Evolutionary conservation across 2,797 vertebrate species (phyloP).

Genomic region (Sebastes oblongus): DNA sequence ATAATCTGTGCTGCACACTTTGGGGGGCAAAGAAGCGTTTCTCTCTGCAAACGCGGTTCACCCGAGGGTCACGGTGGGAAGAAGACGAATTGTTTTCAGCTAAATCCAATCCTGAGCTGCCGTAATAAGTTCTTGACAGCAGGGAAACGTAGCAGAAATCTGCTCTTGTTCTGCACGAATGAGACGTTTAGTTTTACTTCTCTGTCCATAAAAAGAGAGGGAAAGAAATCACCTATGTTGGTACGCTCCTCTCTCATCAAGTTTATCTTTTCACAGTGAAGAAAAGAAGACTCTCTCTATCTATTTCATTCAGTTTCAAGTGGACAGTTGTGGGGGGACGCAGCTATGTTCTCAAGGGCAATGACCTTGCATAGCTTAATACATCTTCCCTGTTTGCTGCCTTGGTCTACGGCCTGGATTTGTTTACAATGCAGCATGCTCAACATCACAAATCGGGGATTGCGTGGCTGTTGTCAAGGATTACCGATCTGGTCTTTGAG

Average conservation of each 20-base stretch:
- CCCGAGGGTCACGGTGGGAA: constrained; percentile 52
- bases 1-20: constrained; percentile 55
- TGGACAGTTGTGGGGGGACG: constrained; percentile 13
- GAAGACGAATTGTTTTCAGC: constrained; percentile 57
- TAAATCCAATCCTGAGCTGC: constrained; percentile 61
- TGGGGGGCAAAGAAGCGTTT: constrained; percentile 50
- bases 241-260: neutral
- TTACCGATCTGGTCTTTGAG: constrained; percentile 64
- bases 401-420: constrained; percentile 58
- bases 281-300: neutral
- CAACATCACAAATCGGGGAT: constrained; percentile 78
- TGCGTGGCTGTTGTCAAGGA: constrained; percentile 71
- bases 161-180: constrained; percentile 14
- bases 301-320: constrained; percentile 32
- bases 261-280: constrained; percentile 5
- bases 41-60: constrained; percentile 63
- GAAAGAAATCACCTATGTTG: neutral
- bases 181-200: constrained; percentile 39
- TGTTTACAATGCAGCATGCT: constrained; percentile 74
- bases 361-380: constrained; percentile 64
- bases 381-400: constrained; percentile 55
- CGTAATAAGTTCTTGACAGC: constrained; percentile 47
- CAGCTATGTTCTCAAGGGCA: constrained; percentile 33
- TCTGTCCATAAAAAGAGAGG: constrained; percentile 22
- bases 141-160: constrained; percentile 36